Base-by-base conservation (phyloP, 2,888 invertebrate genomes). In the Pemphredon lugubris region DNA sequence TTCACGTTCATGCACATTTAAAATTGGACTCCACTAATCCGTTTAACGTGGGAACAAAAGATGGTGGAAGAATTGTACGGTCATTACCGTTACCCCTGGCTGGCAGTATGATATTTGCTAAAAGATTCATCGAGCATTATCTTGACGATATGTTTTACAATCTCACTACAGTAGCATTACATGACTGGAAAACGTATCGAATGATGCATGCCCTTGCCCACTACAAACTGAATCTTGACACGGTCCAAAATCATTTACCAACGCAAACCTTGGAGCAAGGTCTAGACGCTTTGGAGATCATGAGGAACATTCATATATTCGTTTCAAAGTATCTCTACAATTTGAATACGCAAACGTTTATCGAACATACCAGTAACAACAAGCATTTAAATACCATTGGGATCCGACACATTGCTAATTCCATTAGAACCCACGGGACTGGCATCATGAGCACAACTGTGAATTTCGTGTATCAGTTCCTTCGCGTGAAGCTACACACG, bases 251-350 rank as follows among this genome's bases (percentile, higher is more conserved):
- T 86, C 95, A 97, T 90, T 92, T 99, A 50, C 99, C 99, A 0
- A 97, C 97, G 82, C 98, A 99, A 90, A 98, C 98, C 0, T 91
- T 99, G 60, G 98, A 99, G 88, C 98, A 99, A 92, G 98, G 99
- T 9, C 91, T 98, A 60, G 99, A 99, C 91, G 96, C 99, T 0
- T 91, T 99, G 64, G 97, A 98, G 91, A 98, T 99, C 66, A 98
- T 98, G 96, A 92, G 98, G 40, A 98, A 98, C 87, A 97, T 99
- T 71, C 95, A 97, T 84, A 93, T 96, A 50, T 99, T 99, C 90
- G 98, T 98, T 9, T 94, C 96, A 0, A 95, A 95, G 84, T 99
- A 97, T 90, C 92, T 96, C 16, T 99, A 99, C 90, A 98, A 99
- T 90, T 92, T 99, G 79, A 98, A 98, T 88, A 97, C 97, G 84